A percentile compares a stretch with the other conserved stretches of the same genome.
These are phyloP conservation scores for Isoperla grammatica DNA, from an alignment of 2,888 invertebrate genomes.

Conservation along the genomic window DNA sequence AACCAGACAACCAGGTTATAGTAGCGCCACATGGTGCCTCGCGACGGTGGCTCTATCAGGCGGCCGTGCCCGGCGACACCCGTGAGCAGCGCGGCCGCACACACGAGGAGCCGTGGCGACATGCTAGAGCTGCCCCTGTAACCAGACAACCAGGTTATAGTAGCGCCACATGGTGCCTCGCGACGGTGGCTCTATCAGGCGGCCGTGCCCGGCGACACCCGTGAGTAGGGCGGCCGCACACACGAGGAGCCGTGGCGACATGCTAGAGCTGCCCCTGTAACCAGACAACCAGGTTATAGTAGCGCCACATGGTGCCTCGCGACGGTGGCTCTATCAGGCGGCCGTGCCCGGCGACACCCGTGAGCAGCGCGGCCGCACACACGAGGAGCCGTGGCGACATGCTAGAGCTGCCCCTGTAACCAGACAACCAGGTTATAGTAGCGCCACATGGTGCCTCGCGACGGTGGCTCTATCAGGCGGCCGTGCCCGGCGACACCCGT, in stretches of 20 bases:
- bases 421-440: too few relatives aligned
- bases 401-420: too few relatives aligned
- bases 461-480: constrained; percentile 77
- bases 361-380: background rate
- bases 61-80: constrained; percentile 60
- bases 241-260: too few relatives aligned
- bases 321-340: constrained; percentile 81
- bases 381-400: too few relatives aligned
- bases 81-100: background rate
- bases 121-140: too few relatives aligned
- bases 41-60: constrained; percentile 78
- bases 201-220: constrained; percentile 57
- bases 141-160: too few relatives aligned
- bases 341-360: constrained; percentile 56
- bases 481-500: constrained; percentile 56
- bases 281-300: too few relatives aligned
- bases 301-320: constrained; percentile 82
- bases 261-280: too few relatives aligned
- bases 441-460: constrained; percentile 82
- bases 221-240: too few relatives aligned
- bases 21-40: constrained; percentile 84
- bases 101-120: too few relatives aligned
- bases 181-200: constrained; percentile 79
- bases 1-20: too few relatives aligned
- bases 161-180: constrained; percentile 84